Evolutionary conservation across 2,113 vertebrate species (phyloP), one percentile per base, ranked within the genome.

Genomic region (Morone chrysops): DNA sequence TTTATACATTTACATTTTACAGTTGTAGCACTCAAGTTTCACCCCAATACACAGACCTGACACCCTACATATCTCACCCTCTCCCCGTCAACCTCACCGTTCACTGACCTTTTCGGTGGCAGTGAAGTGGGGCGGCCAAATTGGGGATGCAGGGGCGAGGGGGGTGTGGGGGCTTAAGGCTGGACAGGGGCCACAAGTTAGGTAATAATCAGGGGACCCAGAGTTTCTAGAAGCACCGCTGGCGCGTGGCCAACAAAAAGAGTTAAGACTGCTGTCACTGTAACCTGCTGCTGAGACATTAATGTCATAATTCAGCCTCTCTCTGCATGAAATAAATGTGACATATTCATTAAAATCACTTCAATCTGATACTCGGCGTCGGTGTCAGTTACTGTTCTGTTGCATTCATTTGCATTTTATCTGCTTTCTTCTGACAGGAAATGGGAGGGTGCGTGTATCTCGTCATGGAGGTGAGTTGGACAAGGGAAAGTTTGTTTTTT

Each of bases 401-500:
- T 36, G 2, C 82, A 31, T 31, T 83, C 2, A 61, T 61, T 68
- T 47, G 59, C n/a, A 57, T 80, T 86, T 91, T 17, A 85, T 16
- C 31, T 89, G 86, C 78, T 83, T 88, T 65, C 31, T 63, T 17
- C 86, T 76, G 81, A 82, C 91, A 99, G 98, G 98, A 99, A 80
- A 94, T 97, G 90, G 97, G 97, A 50, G 98, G 97, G 70, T 98
- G 96, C n/a, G 97, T 99, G 74, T 99, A 99, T 90, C 96, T 99
- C 77, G 97, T 99, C 88, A 99, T 99, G 98, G 98, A 99, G 97
- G 98, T 99, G 89, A 96, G 97, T 40, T 36, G 6, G 53, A 61
- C 60, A 7, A 38, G 6, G 0, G 45, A 45, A 68, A 8, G 20
- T n/a, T 31, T 53, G 16, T 6, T 59, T 10, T 83, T 10, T 74